These are phyloP conservation scores for Pterocles burchelli DNA, from an alignment of 2,113 vertebrate species.

Conservation along the genomic window DNA sequence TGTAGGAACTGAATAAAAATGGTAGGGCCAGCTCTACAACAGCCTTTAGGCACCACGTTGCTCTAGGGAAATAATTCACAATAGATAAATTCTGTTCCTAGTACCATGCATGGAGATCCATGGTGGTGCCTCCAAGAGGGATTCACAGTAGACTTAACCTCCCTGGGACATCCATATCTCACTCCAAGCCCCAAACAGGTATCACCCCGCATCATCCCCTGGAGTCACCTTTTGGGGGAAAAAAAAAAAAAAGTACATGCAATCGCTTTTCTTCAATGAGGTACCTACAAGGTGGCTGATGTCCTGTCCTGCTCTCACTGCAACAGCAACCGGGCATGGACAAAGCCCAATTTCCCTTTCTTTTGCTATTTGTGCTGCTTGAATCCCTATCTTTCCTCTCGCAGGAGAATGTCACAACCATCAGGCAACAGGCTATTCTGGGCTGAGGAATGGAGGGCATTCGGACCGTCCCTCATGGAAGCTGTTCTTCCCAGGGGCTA, in stretches of 20 bases:
- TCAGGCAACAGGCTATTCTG: constrained; percentile 55
- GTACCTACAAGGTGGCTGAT: neutral
- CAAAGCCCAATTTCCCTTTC: neutral
- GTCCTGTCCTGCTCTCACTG: neutral
- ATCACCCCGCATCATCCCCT: neutral
- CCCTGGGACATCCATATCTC: neutral
- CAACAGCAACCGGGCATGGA: neutral
- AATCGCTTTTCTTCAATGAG: neutral
- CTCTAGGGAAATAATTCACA: neutral
- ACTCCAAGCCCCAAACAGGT: neutral
- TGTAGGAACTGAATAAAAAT: neutral
- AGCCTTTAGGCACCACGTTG: neutral
- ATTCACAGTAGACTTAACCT: neutral
- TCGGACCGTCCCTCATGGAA: neutral
- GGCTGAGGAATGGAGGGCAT: constrained; percentile 41
- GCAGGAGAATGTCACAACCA: constrained; percentile 3
- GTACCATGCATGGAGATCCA: neutral
- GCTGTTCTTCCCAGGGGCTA: neutral
- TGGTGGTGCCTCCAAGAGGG: neutral
- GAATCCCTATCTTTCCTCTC: neutral
- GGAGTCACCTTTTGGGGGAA: neutral
- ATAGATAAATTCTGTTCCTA: neutral
- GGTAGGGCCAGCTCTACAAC: neutral
- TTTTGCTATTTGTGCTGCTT: neutral
- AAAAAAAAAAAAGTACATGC: neutral